Base-by-base conservation (phyloP, 2,113 vertebrate species). In the Periophthalmus modestus region DNA sequence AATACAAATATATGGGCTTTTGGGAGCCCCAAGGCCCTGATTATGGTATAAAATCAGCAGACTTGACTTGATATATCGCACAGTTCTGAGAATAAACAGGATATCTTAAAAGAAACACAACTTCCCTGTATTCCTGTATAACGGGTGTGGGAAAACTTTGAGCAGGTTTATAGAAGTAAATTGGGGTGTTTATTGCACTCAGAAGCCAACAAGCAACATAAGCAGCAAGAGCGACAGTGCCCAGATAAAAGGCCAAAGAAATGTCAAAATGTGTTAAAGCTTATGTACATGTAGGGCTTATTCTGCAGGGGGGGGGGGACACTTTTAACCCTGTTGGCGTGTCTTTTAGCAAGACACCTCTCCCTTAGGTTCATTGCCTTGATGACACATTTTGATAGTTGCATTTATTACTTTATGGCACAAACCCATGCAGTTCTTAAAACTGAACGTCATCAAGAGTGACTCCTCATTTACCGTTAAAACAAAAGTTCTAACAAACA, bases 101-200 rank as follows among this genome's bases (percentile, higher is more conserved):
- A 43, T 10, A 10, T 9, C 39, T 52, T n/a, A 21, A 2, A 55
- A 55, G 52, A 54, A 43, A 43, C 39, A 43, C 7, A 43, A 43
- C 1, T 19, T 19, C 19, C 33, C 34, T n/a, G 9, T 39, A 15
- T 15, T 36, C 33, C 16, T 16, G 18, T n/a, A 34, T 39, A 39
- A 39, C 18, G 3, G 14, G 34, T 65, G 62, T 65, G 62, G 62
- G 57, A 59, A 57, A 59, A 59, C 23, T 59, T 14, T 28, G 10
- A 2, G 5, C 57, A 59, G 57, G 13, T 59, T 59, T 59, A 23
- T 59, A 59, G 13, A 62, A 62, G 24, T 62, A 33, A 36, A 39
- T 65, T 65, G 34, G 18, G 33, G 62, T 65, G 62, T 65, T 65
- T 65, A 65, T 39, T 65, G 18, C 33, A 5, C 39, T 39, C 62